Base-by-base conservation (phyloP, 1,140 invertebrate species). In the Drosophila bocki region DNA sequence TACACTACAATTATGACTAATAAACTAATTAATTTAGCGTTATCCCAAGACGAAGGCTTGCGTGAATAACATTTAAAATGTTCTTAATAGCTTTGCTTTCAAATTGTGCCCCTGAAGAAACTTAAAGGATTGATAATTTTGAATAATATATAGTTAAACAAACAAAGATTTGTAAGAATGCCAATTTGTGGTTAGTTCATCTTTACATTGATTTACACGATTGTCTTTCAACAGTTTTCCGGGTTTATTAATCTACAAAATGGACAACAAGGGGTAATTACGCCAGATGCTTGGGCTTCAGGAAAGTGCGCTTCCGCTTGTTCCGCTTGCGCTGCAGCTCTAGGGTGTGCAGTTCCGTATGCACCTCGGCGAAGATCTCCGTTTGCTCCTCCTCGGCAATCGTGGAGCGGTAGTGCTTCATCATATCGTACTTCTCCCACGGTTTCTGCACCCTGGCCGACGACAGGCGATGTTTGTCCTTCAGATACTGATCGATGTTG, bases 381-480 rank as follows among this genome's bases (percentile, higher is more conserved):
- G 94, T 94, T 93, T 98, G 97, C 75, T 99, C 97, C 93, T 98
- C 97, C 80, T 97, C 96, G 50, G 97, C 96, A 80, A 98, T 97
- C 7, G 96, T 97, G 86, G 94, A 93, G 83, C 98, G 96, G 91
- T 99, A 99, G 57, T 96, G 94, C 93, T 97, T 97, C 97, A 99
- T 98, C 42, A 99, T 93, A 93, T 99, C 98, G 93, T 96, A 98
- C 94, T 98, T 97, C 83, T 97, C 96, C 96, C 96, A 98, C 11
- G 97, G 97, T 82, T 94, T 97, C 51, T 93, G 94, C 42, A 94
- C 91, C 79, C 95, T 91, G 77, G 94, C 92, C 35, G 95, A 94
- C 81, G 94, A 94, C 26, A 93, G 93, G 74, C 93, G 94, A 78
- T 95, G 94, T 82, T 94, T 95, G 70, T 95, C 93, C 77, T 94